These are phyloP conservation scores for Acanthurus lineatus DNA, from an alignment of 2,797 vertebrate species.

Conservation along the genomic window DNA sequence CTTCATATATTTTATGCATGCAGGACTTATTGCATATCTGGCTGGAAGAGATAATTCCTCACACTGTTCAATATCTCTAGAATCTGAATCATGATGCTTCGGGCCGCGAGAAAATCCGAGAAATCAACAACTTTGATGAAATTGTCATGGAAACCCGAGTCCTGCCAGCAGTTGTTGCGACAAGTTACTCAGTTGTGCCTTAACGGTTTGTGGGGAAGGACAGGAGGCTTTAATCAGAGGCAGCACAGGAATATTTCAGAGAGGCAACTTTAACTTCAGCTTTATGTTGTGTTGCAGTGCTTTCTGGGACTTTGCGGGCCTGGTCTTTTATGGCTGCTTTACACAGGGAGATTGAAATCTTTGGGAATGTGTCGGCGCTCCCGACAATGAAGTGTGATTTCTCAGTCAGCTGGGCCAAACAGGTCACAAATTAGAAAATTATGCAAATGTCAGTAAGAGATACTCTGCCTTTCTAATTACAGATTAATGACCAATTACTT, in stretches of 20 bases:
- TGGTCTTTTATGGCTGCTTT: conserved; percentile 1
- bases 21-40: conserved; percentile 3
- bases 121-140: conserved; percentile 50
- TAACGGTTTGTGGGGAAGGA: conserved; percentile 27
- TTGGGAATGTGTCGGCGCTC: neutral
- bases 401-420: neutral
- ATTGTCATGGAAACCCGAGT: conserved; percentile 55
- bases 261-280: conserved; percentile 19
- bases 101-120: conserved; percentile 15
- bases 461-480: neutral
- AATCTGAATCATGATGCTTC: conserved; percentile 33
- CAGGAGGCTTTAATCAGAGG: conserved; percentile 21
- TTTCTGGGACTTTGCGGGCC: conserved; percentile 10
- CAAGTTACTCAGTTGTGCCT: conserved; percentile 17
- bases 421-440: neutral
- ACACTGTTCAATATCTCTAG: conserved; percentile 27
- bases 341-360: neutral
- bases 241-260: neutral
- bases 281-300: neutral
- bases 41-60: conserved; percentile 20
- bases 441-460: neutral
- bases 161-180: conserved; percentile 33
- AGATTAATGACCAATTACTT: neutral
- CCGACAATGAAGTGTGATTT: conserved; percentile 3
- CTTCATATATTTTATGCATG: conserved; percentile 19